Evolutionary conservation across 2,888 invertebrate genomes (phyloP).

Genomic region (Tribolium freemani): DNA sequence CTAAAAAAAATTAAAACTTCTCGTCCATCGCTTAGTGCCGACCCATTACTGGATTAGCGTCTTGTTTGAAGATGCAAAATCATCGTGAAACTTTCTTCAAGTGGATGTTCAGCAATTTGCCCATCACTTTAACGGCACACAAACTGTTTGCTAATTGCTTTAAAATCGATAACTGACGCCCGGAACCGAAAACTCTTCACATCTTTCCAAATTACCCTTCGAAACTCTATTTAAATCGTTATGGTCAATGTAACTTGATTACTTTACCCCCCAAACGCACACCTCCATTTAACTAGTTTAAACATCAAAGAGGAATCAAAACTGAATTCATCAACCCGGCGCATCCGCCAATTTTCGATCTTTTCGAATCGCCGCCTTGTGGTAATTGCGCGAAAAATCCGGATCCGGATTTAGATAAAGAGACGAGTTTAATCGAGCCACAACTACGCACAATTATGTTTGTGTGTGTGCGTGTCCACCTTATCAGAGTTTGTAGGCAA

Average conservation of each 20-base stretch:
- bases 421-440: neutral
- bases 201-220: neutral
- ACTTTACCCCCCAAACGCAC: neutral
- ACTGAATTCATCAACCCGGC: neutral
- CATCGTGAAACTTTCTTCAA: neutral
- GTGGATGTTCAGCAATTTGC: neutral
- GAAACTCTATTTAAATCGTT: neutral
- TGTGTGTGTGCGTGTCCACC: neutral
- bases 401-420: neutral
- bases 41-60: neutral
- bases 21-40: neutral
- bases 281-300: neutral
- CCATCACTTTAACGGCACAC: neutral
- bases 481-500: conserved; percentile 15
- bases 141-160: neutral
- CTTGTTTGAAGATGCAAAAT: neutral
- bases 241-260: neutral
- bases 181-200: neutral
- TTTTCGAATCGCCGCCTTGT: neutral
- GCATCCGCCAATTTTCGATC: conserved; percentile 6
- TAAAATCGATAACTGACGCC: neutral
- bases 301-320: neutral
- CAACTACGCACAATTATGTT: conserved; percentile 11
- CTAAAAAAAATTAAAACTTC: neutral
- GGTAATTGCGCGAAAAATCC: conserved; percentile 19